A percentile compares a stretch with the other conserved stretches of the same genome.
These are phyloP conservation scores for Stenurella melanura DNA, from an alignment of 2,888 invertebrate species.

Conservation along the genomic window DNA sequence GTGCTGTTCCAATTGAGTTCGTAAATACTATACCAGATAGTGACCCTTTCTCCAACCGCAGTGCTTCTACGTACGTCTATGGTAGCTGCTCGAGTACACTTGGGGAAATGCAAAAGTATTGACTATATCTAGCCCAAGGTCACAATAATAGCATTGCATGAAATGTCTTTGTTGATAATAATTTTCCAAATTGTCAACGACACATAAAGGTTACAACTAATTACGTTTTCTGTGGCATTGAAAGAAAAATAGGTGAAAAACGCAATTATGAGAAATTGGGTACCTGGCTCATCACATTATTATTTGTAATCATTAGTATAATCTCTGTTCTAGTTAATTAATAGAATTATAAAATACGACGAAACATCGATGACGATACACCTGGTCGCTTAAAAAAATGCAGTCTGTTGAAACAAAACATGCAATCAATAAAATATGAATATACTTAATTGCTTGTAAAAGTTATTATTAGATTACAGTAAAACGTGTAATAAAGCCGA, in stretches of 20 bases:
- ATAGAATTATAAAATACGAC: not conserved
- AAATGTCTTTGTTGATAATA: slow-evolving; percentile 28
- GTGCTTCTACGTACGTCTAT: slow-evolving; percentile 16
- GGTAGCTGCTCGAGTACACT: slow-evolving; percentile 1
- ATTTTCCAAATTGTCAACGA: slow-evolving; percentile 19
- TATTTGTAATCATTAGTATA: not conserved
- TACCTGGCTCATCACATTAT: not conserved
- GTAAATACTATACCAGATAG: too few species aligned
- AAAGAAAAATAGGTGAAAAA: slow-evolving; percentile 28
- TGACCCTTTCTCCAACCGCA: too few species aligned
- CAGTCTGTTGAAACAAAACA: not conserved
- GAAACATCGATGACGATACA: not conserved
- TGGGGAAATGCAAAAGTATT: slow-evolving; percentile 33
- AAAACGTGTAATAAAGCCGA: slow-evolving; percentile 23
- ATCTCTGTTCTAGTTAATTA: slow-evolving; percentile 2
- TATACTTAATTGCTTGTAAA: slow-evolving; percentile 27
- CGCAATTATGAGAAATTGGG: slow-evolving; percentile 10
- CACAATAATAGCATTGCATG: slow-evolving; percentile 16
- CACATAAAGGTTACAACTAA: not conserved
- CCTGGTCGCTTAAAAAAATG: not conserved
- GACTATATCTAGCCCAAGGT: slow-evolving; percentile 32
- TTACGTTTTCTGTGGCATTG: slow-evolving; percentile 4
- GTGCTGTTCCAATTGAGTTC: too few species aligned
- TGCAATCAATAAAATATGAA: slow-evolving; percentile 29
- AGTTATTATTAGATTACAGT: slow-evolving; percentile 37